Conservation (phyloP, 2,797 vertebrate species). For the Orientallactaga sibirica region DNA sequence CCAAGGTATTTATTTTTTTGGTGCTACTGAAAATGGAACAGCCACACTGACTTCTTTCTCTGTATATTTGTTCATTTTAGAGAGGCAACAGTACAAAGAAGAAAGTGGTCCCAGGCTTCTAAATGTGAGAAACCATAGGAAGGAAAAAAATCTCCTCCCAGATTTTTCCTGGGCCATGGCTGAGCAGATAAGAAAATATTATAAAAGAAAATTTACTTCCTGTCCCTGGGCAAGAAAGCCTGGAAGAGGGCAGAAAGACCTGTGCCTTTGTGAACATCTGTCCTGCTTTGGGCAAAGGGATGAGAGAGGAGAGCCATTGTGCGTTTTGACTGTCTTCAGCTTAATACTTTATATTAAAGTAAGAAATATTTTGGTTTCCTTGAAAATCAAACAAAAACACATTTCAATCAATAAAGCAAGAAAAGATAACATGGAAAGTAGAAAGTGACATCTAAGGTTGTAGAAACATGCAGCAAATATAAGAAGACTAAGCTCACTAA, state of each 20-base stretch:
- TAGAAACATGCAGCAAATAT: slow-evolving; percentile 5
- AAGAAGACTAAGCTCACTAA: not conserved
- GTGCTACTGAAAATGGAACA: too few relatives aligned
- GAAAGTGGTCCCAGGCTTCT: not conserved
- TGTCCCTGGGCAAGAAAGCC: not conserved
- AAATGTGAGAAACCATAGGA: not conserved
- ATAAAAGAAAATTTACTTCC: not conserved
- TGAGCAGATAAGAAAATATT: not conserved
- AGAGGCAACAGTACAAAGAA: not conserved
- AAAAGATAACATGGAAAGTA: not conserved
- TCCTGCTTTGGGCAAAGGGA: not conserved
- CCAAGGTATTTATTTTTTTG: too few relatives aligned
- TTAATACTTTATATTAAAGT: not conserved
- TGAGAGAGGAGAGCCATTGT: not conserved
- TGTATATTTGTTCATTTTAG: not conserved
- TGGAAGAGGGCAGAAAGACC: not conserved
- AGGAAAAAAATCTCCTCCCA: not conserved
- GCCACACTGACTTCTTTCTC: too few relatives aligned
- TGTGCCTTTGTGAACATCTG: not conserved
- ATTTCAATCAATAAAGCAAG: slow-evolving; percentile 11
- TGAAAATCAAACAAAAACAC: not conserved
- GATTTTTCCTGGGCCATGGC: not conserved
- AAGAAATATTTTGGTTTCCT: not conserved
- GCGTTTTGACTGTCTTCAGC: not conserved
- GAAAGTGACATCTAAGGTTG: not conserved